Evolutionary conservation across 2,888 invertebrate genomes (phyloP), one percentile per base, ranked within the genome.

Genomic region (Tricholauxania praeusta): DNA sequence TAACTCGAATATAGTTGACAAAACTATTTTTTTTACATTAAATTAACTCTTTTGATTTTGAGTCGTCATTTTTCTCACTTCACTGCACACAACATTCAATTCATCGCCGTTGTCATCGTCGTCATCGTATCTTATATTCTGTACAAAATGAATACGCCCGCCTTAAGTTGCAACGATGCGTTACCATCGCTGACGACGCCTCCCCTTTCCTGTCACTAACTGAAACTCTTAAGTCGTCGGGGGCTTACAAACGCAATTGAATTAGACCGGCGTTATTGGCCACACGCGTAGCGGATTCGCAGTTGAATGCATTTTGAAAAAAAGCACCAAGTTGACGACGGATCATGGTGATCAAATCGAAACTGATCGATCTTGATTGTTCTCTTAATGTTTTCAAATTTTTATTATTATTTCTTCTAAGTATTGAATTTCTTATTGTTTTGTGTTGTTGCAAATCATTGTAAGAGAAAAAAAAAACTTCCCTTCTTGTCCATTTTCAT

Each of bases 251-350:
- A 39, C 39, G 79, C 83, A 82, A 85, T 84, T 83, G 83, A 79
- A 79, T 79, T 79, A 77, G 76, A 70, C 19, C 32, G 55, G 62
- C 63, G 62, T 60, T 32, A 74, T 71, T 76, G 83, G 80, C 85
- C 85, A 83, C 85, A 83, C 84, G 81, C 81, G 80, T 77, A 80
- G 81, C 85, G 84, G 85, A 85, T 83, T 83, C 82, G 80, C 85
- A 85, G 79, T 83, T 81, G 82, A 84, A 76, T 80, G 80, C 77
- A 76, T 79, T 75, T 77, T 19, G n/a, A 39, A 6, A 52, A 51
- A 17, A 63, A n/a, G 19, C 49, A 48, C 8, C n/a, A 15, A 51
- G 28, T 17, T 39, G 39, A 48, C 15, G n/a, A 32, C 17, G 39
- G 62, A n/a, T 63, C 28, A 22, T 22, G 49, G 57, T 52, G 59